A percentile compares a stretch with the other conserved stretches of the same genome.
phyloP scores from a whole-genome alignment of 2,797 vertebrate genomes.

The Perdix hodgsoniae region DNA sequence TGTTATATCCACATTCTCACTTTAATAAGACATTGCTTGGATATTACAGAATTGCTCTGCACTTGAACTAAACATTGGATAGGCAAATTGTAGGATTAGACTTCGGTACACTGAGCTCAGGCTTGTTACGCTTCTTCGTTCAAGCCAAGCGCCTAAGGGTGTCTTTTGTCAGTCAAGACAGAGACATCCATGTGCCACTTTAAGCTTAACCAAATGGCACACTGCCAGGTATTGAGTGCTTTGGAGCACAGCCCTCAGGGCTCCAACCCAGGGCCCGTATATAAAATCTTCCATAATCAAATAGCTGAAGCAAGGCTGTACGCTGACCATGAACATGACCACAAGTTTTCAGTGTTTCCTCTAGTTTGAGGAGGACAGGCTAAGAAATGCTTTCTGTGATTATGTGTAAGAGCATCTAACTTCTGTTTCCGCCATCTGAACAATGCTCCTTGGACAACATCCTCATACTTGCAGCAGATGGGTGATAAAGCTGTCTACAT shows the following conservation, averaged over 20 bases:
- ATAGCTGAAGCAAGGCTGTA: too few relatives aligned
- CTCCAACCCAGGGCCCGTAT: too few relatives aligned
- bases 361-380: constrained; percentile 96
- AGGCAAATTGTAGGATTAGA: neutral
- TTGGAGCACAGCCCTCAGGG: too few relatives aligned
- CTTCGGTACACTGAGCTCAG: neutral
- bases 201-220: too few relatives aligned
- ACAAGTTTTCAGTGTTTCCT: constrained; percentile 96
- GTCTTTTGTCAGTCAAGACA: too few relatives aligned
- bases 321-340: constrained; percentile 73
- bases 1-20: neutral
- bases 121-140: neutral
- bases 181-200: too few relatives aligned
- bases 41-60: neutral
- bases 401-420: constrained; percentile 97
- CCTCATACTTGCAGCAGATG: constrained; percentile 96
- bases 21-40: neutral
- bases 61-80: neutral
- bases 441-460: constrained; percentile 97
- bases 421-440: constrained; percentile 98
- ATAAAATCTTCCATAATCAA: too few relatives aligned
- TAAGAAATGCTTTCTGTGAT: constrained; percentile 98
- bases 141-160: too few relatives aligned
- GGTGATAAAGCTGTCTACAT: constrained; percentile 98
- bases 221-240: too few relatives aligned